Evolutionary conservation across 2,888 invertebrate genomes (phyloP), one percentile per base, ranked within the genome.

Genomic region (Orthosia incerta): DNA sequence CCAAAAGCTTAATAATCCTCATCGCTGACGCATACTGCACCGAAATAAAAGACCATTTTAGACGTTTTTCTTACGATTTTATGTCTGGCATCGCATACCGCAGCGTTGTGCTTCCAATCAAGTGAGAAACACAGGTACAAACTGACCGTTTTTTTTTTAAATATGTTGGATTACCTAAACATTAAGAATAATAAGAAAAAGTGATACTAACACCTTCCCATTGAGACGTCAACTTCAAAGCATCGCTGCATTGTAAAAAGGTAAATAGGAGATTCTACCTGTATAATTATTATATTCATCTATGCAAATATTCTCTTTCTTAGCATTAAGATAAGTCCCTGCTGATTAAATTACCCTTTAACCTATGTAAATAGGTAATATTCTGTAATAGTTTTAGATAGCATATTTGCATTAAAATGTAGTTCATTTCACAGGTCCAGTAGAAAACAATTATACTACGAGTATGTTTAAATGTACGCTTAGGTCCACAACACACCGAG

Each of bases 311-410:
- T 79, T 61, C 50, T 20, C 23, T 51, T 51, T 56, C 51, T 4
- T 26, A 56, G n/a, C 46, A 57, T 56, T 61, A 56, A 65, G 80
- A 74, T 74, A 80, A 53, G 39, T n/a, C 55, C 18, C 13, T 74
- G 57, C 51, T 65, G 80, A 74, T 77, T 80, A 74, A 39, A 80
- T 65, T 77, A 46, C 59, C 75, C 16, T 7, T 55, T 63, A 74
- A 63, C 53, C 16, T 63, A 67, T 74, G 75, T 46, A 80, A 78
- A 80, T 64, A 23, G 81, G 45, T 53, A 80, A 74, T 76, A 45
- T 60, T 78, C 71, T 55, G 63, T 55, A 13, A 60, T 46, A 77
- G 62, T 55, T 67, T 46, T 3, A 55, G 68, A 60, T 75, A 13
- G 5, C 16, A 68, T 65, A 51, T 73, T 53, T 73, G 31, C 13